These are phyloP conservation scores for Nebria salina DNA, from an alignment of 2,888 invertebrate species.

Conservation along the genomic window DNA sequence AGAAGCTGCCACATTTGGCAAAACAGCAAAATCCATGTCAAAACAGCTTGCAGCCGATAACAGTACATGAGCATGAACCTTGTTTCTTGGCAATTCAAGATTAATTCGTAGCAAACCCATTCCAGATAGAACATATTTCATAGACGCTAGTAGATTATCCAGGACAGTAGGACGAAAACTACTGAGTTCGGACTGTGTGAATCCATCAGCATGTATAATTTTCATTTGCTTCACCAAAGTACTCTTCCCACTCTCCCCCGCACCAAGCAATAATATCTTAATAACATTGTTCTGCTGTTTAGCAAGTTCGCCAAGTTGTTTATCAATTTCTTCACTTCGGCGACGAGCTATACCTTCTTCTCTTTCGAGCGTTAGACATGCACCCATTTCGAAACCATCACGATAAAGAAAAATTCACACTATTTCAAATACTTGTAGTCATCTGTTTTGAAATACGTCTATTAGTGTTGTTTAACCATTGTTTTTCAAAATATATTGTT, in stretches of 20 bases:
- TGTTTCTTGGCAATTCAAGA: slow-evolving; percentile 69
- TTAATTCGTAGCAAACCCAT: slow-evolving; percentile 73
- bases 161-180: slow-evolving; percentile 72
- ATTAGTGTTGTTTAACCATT: not conserved
- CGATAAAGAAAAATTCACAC: slow-evolving; percentile 48
- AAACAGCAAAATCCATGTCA: slow-evolving; percentile 66
- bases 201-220: slow-evolving; percentile 74
- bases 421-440: slow-evolving; percentile 6
- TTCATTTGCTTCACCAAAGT: slow-evolving; percentile 77
- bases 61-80: slow-evolving; percentile 65
- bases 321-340: slow-evolving; percentile 70
- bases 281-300: slow-evolving; percentile 70
- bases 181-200: slow-evolving; percentile 68
- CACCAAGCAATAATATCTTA: slow-evolving; percentile 71
- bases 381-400: slow-evolving; percentile 66
- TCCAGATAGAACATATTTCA: slow-evolving; percentile 74
- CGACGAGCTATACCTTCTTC: slow-evolving; percentile 69
- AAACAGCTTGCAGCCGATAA: slow-evolving; percentile 66
- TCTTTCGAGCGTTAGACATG: slow-evolving; percentile 71
- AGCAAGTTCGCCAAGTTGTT: slow-evolving; percentile 67
- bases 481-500: slow-evolving; percentile 26
- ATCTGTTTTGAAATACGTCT: not conserved
- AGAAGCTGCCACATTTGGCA: slow-evolving; percentile 65
- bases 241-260: slow-evolving; percentile 75
- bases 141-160: slow-evolving; percentile 72